Conservation (phyloP, 2,888 invertebrate species). For the Platycnemis pennipes region DNA sequence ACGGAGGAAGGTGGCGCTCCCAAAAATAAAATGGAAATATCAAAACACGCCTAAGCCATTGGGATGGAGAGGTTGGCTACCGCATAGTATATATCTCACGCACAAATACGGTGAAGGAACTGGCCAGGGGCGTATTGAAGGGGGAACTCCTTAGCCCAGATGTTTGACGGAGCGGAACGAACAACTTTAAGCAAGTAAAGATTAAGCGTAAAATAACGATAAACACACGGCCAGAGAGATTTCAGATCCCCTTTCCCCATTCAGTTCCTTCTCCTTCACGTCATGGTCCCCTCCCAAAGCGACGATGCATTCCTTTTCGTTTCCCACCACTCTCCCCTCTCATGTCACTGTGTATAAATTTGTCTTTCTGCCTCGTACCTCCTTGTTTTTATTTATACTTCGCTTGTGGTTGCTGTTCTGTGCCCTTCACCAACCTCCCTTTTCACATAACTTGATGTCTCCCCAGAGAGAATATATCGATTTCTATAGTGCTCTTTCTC, state of each 20-base stretch:
- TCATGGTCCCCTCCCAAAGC: neutral
- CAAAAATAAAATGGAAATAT: slow-evolving; percentile 3
- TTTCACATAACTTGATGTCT: neutral
- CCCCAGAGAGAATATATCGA: no score
- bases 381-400: slow-evolving; percentile 1
- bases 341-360: neutral
- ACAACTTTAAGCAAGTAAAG: neutral
- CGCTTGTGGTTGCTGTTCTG: neutral
- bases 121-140: neutral
- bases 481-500: no score
- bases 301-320: neutral
- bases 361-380: neutral
- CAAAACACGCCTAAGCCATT: neutral
- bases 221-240: slow-evolving; percentile 7
- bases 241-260: neutral
- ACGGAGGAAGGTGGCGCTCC: neutral
- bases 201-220: slow-evolving; percentile 35
- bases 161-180: slow-evolving; percentile 41
- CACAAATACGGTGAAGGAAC: neutral
- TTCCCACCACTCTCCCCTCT: neutral
- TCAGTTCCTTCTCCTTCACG: neutral
- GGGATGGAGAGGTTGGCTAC: neutral
- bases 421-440: neutral
- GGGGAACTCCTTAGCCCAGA: neutral
- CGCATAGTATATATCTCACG: neutral